A percentile compares a stretch with the other conserved stretches of the same genome.
Conservation (phyloP, 1,140 invertebrate species). For the Hylaeus volcanicus region DNA sequence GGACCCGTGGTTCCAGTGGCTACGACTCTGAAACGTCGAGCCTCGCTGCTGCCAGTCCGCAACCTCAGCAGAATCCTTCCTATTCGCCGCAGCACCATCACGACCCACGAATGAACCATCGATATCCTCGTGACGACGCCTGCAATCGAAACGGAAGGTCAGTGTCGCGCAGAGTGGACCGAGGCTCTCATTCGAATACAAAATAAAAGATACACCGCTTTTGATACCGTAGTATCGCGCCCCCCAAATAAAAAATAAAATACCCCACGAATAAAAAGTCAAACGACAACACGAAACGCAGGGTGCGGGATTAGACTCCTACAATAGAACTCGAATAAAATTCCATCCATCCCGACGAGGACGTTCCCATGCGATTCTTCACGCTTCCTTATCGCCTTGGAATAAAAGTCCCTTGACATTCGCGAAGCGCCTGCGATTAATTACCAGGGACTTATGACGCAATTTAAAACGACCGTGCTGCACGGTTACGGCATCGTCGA, state of each 20-base stretch:
- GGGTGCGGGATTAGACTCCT: too few species aligned
- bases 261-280: too few species aligned
- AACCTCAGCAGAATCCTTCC: constrained; percentile 66
- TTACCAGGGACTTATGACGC: not conserved
- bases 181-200: too few species aligned
- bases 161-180: not conserved
- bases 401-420: not conserved
- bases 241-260: too few species aligned
- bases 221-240: too few species aligned
- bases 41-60: constrained; percentile 69
- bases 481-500: not conserved
- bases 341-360: too few species aligned
- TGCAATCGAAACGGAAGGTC: constrained; percentile 73
- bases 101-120: constrained; percentile 57
- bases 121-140: constrained; percentile 59
- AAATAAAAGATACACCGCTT: too few species aligned
- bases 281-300: too few species aligned
- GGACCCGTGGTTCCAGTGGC: constrained; percentile 76
- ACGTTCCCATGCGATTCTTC: too few species aligned
- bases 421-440: not conserved
- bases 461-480: not conserved
- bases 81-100: constrained; percentile 70
- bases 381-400: too few species aligned
- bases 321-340: too few species aligned
- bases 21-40: constrained; percentile 78